These are phyloP conservation scores for Bufo gargarizans DNA, from an alignment of 2,113 vertebrate species.

Conservation along the genomic window DNA sequence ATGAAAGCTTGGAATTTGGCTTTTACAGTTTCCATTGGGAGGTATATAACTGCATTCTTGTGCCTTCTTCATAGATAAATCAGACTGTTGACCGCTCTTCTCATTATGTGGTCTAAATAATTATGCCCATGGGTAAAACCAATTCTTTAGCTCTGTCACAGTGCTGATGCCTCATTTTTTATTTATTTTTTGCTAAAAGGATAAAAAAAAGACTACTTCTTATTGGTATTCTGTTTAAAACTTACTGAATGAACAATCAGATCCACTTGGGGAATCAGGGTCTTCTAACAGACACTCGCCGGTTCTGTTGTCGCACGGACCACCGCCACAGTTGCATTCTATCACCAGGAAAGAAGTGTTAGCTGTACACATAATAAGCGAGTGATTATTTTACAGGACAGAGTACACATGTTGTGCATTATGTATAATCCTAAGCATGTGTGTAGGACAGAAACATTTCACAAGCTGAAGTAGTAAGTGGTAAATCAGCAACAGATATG, in stretches of 20 bases:
- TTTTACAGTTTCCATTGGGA: not conserved
- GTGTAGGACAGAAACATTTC: not conserved
- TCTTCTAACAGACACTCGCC: constrained; percentile 86
- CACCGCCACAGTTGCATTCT: constrained; percentile 89
- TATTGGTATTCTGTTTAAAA: not conserved
- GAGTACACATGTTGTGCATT: constrained; percentile 7
- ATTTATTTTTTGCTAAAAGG: not conserved
- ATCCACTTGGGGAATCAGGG: constrained; percentile 71
- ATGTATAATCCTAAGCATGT: constrained; percentile 1
- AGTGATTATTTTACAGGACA: not conserved
- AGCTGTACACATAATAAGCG: not conserved
- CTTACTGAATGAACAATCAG: constrained; percentile 79
- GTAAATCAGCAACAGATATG: not conserved
- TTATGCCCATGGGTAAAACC: not conserved
- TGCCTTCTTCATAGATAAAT: not conserved
- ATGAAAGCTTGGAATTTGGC: not conserved
- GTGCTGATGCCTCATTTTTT: not conserved
- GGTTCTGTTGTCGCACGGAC: constrained; percentile 86
- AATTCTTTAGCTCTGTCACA: not conserved
- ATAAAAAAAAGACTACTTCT: not conserved
- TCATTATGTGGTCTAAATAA: not conserved
- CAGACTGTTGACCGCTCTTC: not conserved
- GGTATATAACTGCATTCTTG: not conserved
- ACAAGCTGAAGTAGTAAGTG: not conserved
- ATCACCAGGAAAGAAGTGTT: constrained; percentile 56